Evolutionary conservation across 2,113 vertebrate species (phyloP).

Genomic region (Pangasianodon hypophthalmus): DNA sequence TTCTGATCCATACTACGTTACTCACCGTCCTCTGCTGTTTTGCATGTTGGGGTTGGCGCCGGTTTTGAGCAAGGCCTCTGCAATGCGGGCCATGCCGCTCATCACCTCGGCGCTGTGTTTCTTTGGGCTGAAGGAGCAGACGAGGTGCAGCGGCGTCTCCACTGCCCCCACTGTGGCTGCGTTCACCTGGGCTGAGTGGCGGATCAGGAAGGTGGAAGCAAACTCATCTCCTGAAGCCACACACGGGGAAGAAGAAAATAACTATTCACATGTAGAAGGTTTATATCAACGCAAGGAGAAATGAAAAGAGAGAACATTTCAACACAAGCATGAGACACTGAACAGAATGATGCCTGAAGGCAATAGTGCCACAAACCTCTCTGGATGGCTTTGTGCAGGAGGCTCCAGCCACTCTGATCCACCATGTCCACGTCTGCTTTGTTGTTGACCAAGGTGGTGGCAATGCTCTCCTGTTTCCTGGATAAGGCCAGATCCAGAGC

Average conservation of each 20-base stretch:
- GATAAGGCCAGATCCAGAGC: slow-evolving; percentile 91
- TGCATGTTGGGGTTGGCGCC: slow-evolving; percentile 98
- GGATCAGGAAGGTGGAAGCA: slow-evolving; percentile 91
- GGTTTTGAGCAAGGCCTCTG: slow-evolving; percentile 87
- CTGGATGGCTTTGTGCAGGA: slow-evolving; percentile 95
- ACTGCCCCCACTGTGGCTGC: slow-evolving; percentile 90
- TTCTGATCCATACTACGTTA: slow-evolving; percentile 8
- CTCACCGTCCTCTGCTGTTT: slow-evolving; percentile 88
- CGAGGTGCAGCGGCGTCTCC: slow-evolving; percentile 93
- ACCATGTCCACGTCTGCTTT: slow-evolving; percentile 94
- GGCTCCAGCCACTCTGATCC: slow-evolving; percentile 92
- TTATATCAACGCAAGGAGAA: not conserved
- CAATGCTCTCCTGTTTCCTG: slow-evolving; percentile 89
- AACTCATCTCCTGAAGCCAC: slow-evolving; percentile 86
- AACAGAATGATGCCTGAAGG: not conserved
- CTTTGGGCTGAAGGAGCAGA: slow-evolving; percentile 88
- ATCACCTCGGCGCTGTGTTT: slow-evolving; percentile 85
- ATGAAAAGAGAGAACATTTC: not conserved
- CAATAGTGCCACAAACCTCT: slow-evolving; percentile 76
- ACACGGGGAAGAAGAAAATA: slow-evolving; percentile 7
- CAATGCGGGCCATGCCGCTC: slow-evolving; percentile 88
- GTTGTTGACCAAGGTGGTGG: slow-evolving; percentile 89
- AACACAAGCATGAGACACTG: not conserved
- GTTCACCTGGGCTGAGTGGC: slow-evolving; percentile 90
- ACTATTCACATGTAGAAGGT: too few relatives aligned